Base-by-base conservation (phyloP, 2,113 vertebrate genomes). In the Rhizomys pruinosus region DNA sequence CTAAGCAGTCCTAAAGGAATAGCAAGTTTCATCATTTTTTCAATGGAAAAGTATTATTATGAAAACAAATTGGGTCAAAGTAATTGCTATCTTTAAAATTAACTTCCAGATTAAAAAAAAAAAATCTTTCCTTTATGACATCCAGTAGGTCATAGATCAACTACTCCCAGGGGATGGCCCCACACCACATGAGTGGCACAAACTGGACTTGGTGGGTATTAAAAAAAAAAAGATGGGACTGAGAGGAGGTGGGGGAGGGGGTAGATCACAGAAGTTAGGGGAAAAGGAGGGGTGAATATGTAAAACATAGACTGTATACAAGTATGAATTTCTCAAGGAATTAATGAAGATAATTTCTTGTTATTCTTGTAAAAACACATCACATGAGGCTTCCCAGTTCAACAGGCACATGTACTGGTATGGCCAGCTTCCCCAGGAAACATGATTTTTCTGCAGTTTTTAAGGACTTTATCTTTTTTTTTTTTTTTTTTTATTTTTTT, bases 21-120 rank as follows among this genome's bases (percentile, higher is more conserved):
- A 66, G 77, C 10, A 23, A 13, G 13, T 37, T 66, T 94, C 39
- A 78, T 92, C 92, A 68, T 84, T 85, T 84, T 92, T 95, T 79
- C 90, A 92, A 92, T 93, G 47, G 89, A 93, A 94, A 93, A 89
- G 91, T 57, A 94, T 57, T 87, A 84, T 17, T 42, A 89, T 76
- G 39, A 59, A 89, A 93, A 91, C n/a, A 93, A 92, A 66, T 81
- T 7, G 64, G 88, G 52, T 69, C 39, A 81, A 91, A 89, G 92
- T 93, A 96, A 94, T 78, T 82, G 72, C 69, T 90, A 29, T 12
- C 88, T 86, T 66, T 93, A 42, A 84, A 89, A 91, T 94, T 86
- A 91, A 73, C 92, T 89, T 74, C 78, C 76, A 82, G 72, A 93
- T 89, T 72, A 89, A 81, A 84, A 92, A 68, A 55, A 61, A 63